Base-by-base conservation (phyloP, 2,888 invertebrate genomes). In the Agelastica alni region DNA sequence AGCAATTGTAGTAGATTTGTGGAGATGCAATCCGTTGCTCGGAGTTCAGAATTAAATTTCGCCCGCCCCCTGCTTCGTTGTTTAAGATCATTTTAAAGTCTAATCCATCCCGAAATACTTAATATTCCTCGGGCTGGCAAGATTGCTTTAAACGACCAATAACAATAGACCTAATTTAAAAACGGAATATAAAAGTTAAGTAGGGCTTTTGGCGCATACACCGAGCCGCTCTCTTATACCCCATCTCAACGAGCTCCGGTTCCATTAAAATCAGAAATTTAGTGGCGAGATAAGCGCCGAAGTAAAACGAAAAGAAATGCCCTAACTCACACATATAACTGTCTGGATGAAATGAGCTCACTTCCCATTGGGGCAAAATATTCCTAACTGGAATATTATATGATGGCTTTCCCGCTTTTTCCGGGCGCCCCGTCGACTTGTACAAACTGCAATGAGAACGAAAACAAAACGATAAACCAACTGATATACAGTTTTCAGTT, bases 201-300 rank as follows among this genome's bases (percentile, higher is more conserved):
- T 66, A 68, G 68, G 66, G 70, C 71, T 70, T 69, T 72, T 65
- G 70, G 71, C 70, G 70, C 70, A 69, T 67, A 68, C 63, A 63
- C 65, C 63, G 66, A 59, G 62, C 66, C 60, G 61, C 66, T 61
- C 61, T 60, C 64, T 56, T 60, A 44, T n/a, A n/a, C n/a, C n/a
- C 63, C 63, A 63, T 63, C 75, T 74, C 76, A 76, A 78, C 77
- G 77, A 77, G 77, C 75, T 73, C 77, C 76, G 76, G 74, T 79
- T 78, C 80, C 80, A 80, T 81, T 80, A 80, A 81, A 81, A 81
- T 80, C 78, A 77, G 77, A 78, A 80, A 80, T 80, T 80, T 80
- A 80, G 78, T 78, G 75, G 75, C 75, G 70, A 80, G 80, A 80
- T 80, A 80, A 80, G 79, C 79, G 73, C 71, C 70, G 70, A 73